phyloP scores from a whole-genome alignment of 2,888 invertebrate genomes.

The Drosophila pseudotalamancana region DNA sequence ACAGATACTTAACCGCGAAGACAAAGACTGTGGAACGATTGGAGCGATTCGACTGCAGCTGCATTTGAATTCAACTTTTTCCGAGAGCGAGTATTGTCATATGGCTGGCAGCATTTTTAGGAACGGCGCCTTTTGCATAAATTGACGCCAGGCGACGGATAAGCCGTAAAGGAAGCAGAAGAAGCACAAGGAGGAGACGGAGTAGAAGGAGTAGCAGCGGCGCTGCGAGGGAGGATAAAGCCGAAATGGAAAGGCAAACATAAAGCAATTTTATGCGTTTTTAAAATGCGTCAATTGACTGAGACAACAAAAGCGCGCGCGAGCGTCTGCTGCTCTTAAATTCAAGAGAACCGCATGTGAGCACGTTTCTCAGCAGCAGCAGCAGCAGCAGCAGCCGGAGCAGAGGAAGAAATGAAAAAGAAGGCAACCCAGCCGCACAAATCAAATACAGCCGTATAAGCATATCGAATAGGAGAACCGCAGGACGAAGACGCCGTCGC shows the following conservation, averaged over 20 bases:
- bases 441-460: slow-evolving; percentile 47
- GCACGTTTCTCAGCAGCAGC: slow-evolving; percentile 64
- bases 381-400: too few relatives aligned
- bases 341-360: slow-evolving; percentile 64
- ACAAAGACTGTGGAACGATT: slow-evolving; percentile 28
- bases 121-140: slow-evolving; percentile 68
- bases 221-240: slow-evolving; percentile 2
- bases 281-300: slow-evolving; percentile 81
- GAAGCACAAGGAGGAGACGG: too few relatives aligned
- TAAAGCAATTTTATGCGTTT: slow-evolving; percentile 80
- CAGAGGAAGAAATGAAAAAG: neutral
- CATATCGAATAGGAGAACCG: slow-evolving; percentile 52
- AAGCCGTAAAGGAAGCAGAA: slow-evolving; percentile 45
- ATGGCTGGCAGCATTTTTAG: slow-evolving; percentile 40
- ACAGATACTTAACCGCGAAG: slow-evolving; percentile 70
- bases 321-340: slow-evolving; percentile 29
- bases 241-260: slow-evolving; percentile 75
- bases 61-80: slow-evolving; percentile 26
- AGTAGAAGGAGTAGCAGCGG: neutral
- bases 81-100: slow-evolving; percentile 30
- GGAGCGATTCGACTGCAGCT: slow-evolving; percentile 59
- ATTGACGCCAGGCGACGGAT: slow-evolving; percentile 60
- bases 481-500: slow-evolving; percentile 35
- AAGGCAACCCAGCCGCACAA: slow-evolving; percentile 30
- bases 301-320: slow-evolving; percentile 68